phyloP scores from a whole-genome alignment of 2,113 vertebrate genomes.

The Arvicanthis niloticus region DNA sequence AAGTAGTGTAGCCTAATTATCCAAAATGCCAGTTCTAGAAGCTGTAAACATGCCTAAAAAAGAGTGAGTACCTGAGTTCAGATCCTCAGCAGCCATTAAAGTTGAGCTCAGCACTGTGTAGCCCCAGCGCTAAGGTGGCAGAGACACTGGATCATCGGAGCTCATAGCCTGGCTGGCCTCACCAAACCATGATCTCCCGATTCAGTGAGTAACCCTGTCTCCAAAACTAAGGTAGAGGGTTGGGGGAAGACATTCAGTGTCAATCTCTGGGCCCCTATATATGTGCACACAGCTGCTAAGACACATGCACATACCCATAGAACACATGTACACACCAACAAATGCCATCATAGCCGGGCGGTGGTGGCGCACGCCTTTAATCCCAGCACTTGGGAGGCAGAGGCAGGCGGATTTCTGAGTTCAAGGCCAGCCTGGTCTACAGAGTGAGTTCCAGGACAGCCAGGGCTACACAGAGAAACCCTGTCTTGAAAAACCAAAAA shows the following conservation, averaged over 20 bases:
- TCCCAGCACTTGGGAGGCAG: no score
- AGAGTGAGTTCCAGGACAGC: no score
- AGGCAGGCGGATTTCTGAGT: no score
- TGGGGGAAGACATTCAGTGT: not conserved
- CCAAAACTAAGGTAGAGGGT: not conserved
- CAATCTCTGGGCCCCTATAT: not conserved
- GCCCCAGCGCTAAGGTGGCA: not conserved
- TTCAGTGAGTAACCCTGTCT: not conserved
- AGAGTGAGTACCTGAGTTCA: not conserved
- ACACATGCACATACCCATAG: not conserved
- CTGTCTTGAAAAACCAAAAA: no score
- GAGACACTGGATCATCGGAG: not conserved
- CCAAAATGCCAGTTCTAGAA: constrained; percentile 12
- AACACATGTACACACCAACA: not conserved
- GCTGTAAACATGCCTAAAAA: not conserved
- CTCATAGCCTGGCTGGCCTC: not conserved
- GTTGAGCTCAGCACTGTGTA: not conserved
- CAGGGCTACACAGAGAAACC: no score
- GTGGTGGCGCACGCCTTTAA: no score
- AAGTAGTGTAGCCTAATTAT: not conserved
- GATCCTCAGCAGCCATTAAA: not conserved
- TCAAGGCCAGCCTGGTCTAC: no score
- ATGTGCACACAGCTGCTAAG: not conserved
- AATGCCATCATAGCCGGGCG: not conserved
- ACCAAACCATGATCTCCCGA: not conserved